Evolutionary conservation across 37 sponge, comb jelly and placozoan genomes (phyloP).

Genomic region (Aphrocallistes beatrix): DNA sequence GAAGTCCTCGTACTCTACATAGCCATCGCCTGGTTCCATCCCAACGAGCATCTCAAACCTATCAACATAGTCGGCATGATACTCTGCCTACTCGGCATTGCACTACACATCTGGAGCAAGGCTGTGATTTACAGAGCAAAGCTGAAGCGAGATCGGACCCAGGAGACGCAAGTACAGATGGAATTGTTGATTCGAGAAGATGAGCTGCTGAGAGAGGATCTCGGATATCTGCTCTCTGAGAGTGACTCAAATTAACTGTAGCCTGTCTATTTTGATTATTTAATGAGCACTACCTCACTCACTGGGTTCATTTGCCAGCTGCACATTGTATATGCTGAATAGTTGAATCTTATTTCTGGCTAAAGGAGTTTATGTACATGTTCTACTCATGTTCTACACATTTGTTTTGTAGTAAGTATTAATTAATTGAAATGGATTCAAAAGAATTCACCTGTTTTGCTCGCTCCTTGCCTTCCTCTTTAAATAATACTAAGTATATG

Average conservation of each 20-base stretch:
- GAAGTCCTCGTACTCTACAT: slow-evolving; percentile 68
- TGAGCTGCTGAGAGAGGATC: not conserved
- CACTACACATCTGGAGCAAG: slow-evolving; percentile 49
- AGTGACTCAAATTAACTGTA: not conserved
- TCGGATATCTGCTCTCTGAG: not conserved
- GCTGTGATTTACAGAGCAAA: not conserved
- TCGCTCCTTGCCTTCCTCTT: too few relatives aligned
- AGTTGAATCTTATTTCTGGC: too few relatives aligned
- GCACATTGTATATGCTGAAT: too few relatives aligned
- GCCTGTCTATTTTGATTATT: too few relatives aligned
- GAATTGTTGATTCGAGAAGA: not conserved
- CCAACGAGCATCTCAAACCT: slow-evolving; percentile 39
- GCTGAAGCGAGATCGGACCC: not conserved
- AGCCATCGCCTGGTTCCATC: slow-evolving; percentile 47
- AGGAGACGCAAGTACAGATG: not conserved
- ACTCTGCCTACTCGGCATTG: slow-evolving; percentile 71
- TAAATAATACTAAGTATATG: too few relatives aligned
- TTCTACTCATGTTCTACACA: too few relatives aligned
- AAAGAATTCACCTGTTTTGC: too few relatives aligned
- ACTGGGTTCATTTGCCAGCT: too few relatives aligned
- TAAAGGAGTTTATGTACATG: too few relatives aligned
- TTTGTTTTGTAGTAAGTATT: too few relatives aligned
- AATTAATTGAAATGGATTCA: too few relatives aligned
- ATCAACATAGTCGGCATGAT: slow-evolving; percentile 77
- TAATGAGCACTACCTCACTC: too few relatives aligned